These are phyloP conservation scores for Ciconia nigra DNA, from an alignment of 2,797 vertebrate genomes.

Conservation along the genomic window DNA sequence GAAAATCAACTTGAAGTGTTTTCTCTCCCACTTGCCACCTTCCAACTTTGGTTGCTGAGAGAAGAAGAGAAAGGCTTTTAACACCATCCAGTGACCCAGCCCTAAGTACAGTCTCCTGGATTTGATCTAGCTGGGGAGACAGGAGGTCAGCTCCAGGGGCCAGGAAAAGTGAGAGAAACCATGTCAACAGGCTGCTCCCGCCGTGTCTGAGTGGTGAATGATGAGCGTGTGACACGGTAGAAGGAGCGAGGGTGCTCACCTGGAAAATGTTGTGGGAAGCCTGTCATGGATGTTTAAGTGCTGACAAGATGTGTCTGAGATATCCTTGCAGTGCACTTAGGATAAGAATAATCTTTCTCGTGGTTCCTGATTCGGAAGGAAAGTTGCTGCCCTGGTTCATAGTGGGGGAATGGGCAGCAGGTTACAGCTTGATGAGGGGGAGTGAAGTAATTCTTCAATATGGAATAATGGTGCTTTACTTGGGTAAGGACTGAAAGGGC, in stretches of 20 bases:
- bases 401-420: neutral
- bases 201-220: conserved; percentile 29
- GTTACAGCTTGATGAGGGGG: neutral
- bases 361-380: neutral
- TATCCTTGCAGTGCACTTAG: conserved; percentile 40
- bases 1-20: conserved; percentile 42
- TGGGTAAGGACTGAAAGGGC: neutral
- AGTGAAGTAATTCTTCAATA: neutral
- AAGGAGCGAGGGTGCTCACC: conserved; percentile 65
- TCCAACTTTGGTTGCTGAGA: conserved; percentile 32
- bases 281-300: conserved; percentile 62
- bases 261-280: conserved; percentile 70
- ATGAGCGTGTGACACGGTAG: conserved; percentile 17
- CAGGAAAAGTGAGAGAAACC: conserved; percentile 60
- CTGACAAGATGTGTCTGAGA: conserved; percentile 65
- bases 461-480: neutral
- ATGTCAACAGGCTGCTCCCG: conserved; percentile 64
- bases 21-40: conserved; percentile 52
- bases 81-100: conserved; percentile 50
- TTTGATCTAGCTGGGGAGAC: conserved; percentile 55
- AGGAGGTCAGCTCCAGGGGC: conserved; percentile 52
- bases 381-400: neutral
- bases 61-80: conserved; percentile 65
- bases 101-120: conserved; percentile 50
- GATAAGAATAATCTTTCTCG: neutral